Conservation (phyloP, 2,113 vertebrate genomes). For the Antechinus stuartii region DNA sequence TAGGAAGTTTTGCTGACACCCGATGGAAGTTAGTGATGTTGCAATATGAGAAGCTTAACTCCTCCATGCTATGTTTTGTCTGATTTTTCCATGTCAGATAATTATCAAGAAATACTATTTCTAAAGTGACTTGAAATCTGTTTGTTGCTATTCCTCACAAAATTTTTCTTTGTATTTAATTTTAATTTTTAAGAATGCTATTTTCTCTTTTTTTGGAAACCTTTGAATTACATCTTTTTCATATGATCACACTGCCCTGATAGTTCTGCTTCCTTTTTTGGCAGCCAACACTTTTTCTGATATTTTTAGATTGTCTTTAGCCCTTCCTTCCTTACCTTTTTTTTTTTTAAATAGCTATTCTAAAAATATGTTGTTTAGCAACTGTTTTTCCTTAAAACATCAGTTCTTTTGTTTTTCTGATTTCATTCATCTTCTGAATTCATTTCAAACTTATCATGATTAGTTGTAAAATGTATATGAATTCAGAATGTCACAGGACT, state of each 20-base stretch:
- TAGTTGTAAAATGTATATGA: neutral
- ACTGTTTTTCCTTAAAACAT: neutral
- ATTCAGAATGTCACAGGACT: neutral
- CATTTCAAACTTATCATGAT: neutral
- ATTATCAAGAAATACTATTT: neutral
- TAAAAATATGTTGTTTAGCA: neutral
- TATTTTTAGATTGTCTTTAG: neutral
- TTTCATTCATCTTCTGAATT: neutral
- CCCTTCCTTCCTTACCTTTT: neutral
- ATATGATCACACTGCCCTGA: neutral
- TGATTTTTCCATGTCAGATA: neutral
- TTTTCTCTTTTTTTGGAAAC: neutral
- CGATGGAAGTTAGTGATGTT: conserved; percentile 72
- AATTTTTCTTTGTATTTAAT: neutral
- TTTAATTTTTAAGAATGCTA: neutral
- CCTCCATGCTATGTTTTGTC: neutral
- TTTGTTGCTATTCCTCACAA: neutral
- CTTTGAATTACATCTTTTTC: neutral
- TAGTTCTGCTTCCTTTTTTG: neutral
- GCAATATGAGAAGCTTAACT: conserved; percentile 18
- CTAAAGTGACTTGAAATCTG: neutral
- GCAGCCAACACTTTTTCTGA: neutral
- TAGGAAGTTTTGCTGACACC: conserved; percentile 71
- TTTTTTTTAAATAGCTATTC: neutral
- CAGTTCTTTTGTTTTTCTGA: neutral